Conservation (phyloP, 1,140 invertebrate genomes). For the Radopholus similis region DNA sequence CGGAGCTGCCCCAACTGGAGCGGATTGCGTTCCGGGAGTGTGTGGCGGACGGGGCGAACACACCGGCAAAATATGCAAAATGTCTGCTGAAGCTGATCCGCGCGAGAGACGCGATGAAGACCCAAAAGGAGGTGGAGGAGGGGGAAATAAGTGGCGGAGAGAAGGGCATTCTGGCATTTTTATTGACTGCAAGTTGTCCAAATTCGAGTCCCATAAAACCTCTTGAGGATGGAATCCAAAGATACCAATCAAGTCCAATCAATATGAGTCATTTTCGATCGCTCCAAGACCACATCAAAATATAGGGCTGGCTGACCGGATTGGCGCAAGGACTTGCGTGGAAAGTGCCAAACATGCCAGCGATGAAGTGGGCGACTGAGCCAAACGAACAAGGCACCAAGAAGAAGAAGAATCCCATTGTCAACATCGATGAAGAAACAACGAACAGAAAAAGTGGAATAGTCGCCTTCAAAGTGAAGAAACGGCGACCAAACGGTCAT, state of each 20-base stretch:
- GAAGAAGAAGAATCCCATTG: neutral
- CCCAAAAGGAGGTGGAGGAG: neutral
- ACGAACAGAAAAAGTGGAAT: neutral
- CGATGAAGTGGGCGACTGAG: too few species aligned
- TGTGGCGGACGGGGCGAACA: neutral
- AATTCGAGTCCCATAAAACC: too few species aligned
- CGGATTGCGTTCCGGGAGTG: neutral
- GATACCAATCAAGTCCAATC: too few species aligned
- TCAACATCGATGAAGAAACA: neutral
- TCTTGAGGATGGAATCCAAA: too few species aligned
- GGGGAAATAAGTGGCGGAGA: neutral
- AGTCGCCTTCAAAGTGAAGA: too few species aligned
- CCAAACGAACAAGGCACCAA: neutral
- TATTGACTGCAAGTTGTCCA: too few species aligned
- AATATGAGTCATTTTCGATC: too few species aligned
- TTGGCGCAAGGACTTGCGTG: too few species aligned
- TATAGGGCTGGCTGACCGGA: too few species aligned
- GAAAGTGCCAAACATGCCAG: too few species aligned
- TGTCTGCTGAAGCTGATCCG: neutral
- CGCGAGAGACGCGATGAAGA: neutral
- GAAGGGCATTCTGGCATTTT: too few species aligned
- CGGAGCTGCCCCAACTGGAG: neutral
- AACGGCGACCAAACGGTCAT: neutral
- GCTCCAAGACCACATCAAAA: too few species aligned
- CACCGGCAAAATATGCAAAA: slow-evolving; percentile 3